Base-by-base conservation (phyloP, 2,797 vertebrate genomes). In the Micromesistius poutassou region DNA sequence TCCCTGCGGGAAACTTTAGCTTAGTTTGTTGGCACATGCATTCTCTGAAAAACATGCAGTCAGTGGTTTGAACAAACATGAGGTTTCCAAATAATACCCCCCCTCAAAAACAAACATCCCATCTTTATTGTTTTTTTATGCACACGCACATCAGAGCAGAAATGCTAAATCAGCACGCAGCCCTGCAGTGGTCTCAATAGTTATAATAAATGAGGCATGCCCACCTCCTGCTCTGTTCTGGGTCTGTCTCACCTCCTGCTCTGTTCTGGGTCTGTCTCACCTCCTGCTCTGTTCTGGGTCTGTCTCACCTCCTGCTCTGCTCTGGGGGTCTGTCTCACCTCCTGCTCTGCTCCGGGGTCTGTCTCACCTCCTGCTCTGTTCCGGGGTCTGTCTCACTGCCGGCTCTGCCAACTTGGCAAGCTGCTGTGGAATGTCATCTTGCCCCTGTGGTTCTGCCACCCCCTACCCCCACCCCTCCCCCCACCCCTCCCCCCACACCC, bases 151-250 rank as follows among this genome's bases (percentile, higher is more conserved):
- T 35, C 40, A 42, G 28, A 12, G 2, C 72, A 77, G 13, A 62
- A 19, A 62, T 55, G 46, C 46, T 75, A 42, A 55, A 76, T 50
- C 50, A 71, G 75, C 36, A 78, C 71, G 73, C 73, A 73, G 76
- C 78, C 70, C 81, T 28, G 30, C 25, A 30, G 80, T 83, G 36
- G 73, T 84, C 82, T 78, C 82, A 79, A 80, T 90, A 88, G 82
- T 87, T 68, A 79, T 84, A 85, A 87, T 85, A 88, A 89, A 87
- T 89, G 79, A 89, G 86, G 77, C 83, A 76, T 87, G 72, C 55
- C 80, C 79, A 81, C 82, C 81, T 82, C 71, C 76, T 75, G 83
- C 85, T 86, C 80, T 84, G 79, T 81, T 89, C 71, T 72, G 31
- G 78, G 76, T 77, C 82, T 83, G 74, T 74, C 77, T 87, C 82